A percentile compares a stretch with the other conserved stretches of the same genome.
phyloP scores from a whole-genome alignment of 30 jellyfish, hydroid and myxozoan species.

The Aurelia coerulea region DNA sequence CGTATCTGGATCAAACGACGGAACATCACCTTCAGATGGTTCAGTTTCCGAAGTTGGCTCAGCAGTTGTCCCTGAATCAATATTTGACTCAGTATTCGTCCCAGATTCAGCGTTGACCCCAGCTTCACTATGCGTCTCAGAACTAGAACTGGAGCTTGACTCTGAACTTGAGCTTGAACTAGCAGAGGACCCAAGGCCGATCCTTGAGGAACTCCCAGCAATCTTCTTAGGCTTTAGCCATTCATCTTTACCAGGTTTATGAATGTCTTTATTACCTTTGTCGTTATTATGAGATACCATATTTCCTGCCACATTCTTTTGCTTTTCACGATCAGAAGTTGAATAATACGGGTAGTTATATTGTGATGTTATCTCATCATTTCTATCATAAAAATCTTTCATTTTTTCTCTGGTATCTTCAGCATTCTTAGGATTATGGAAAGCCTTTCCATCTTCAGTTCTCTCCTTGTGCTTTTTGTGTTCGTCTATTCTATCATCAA shows the following conservation, averaged over 20 bases:
- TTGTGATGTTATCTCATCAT: constrained; percentile 2
- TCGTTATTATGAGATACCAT: too few species aligned
- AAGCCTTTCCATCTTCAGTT: background rate
- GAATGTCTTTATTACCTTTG: too few species aligned
- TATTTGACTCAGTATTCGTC: constrained; percentile 2
- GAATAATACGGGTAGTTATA: too few species aligned
- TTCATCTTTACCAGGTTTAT: too few species aligned
- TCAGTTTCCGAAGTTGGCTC: background rate
- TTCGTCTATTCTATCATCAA: constrained; percentile 2
- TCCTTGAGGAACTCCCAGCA: constrained; percentile 6
- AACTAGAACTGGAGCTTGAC: background rate
- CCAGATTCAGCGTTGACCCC: background rate
- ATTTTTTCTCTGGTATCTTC: constrained; percentile 28
- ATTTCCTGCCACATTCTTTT: too few species aligned
- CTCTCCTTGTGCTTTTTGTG: constrained; percentile 1
- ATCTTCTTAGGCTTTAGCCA: background rate
- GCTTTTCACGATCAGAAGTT: too few species aligned
- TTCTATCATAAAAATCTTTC: constrained; percentile 31
- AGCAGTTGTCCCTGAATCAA: background rate
- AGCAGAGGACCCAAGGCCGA: constrained; percentile 3
- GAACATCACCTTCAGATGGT: background rate
- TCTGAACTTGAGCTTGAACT: constrained; percentile 12
- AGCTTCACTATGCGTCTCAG: constrained; percentile 11
- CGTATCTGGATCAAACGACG: background rate
- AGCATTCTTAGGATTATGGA: constrained; percentile 29